phyloP scores from a whole-genome alignment of 2,888 invertebrate genomes.

The Synanthedon formicaeformis region DNA sequence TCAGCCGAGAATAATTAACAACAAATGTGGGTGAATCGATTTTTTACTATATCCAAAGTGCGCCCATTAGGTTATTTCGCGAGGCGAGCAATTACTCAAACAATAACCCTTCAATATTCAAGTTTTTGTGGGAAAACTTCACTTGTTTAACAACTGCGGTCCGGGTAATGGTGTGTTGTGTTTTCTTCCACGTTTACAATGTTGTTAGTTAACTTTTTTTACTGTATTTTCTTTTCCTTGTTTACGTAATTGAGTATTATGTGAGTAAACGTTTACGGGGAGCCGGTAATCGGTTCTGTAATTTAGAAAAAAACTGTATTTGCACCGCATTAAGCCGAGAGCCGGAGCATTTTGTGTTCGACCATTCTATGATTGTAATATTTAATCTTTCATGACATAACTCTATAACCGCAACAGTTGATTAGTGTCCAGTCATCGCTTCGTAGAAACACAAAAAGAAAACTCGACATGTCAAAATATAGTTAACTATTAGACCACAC shows the following conservation, averaged over 20 bases:
- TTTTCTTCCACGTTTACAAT: constrained; percentile 40
- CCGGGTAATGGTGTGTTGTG: constrained; percentile 38
- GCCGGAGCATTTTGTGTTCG: background rate
- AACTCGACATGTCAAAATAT: constrained; percentile 10
- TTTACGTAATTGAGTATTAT: constrained; percentile 58
- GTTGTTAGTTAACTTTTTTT: constrained; percentile 30
- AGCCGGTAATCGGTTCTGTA: constrained; percentile 41
- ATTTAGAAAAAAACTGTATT: constrained; percentile 19
- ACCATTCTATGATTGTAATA: constrained; percentile 7
- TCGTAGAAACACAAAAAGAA: constrained; percentile 18
- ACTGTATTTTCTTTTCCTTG: constrained; percentile 41
- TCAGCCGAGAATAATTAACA: constrained; percentile 68
- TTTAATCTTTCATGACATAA: constrained; percentile 25
- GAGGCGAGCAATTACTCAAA: constrained; percentile 55
- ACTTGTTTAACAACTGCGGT: constrained; percentile 57
- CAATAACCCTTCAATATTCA: constrained; percentile 56
- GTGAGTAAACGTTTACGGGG: constrained; percentile 41
- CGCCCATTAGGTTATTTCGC: constrained; percentile 50
- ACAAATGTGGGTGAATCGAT: constrained; percentile 70
- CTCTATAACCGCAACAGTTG: constrained; percentile 13
- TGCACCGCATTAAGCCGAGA: background rate
- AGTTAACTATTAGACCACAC: constrained; percentile 39
- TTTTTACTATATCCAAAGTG: constrained; percentile 35
- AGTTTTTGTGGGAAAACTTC: constrained; percentile 58
- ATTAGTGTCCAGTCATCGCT: constrained; percentile 15